Evolutionary conservation across 2,888 invertebrate genomes (phyloP).

Genomic region (Eueremaeus valkanovi): DNA sequence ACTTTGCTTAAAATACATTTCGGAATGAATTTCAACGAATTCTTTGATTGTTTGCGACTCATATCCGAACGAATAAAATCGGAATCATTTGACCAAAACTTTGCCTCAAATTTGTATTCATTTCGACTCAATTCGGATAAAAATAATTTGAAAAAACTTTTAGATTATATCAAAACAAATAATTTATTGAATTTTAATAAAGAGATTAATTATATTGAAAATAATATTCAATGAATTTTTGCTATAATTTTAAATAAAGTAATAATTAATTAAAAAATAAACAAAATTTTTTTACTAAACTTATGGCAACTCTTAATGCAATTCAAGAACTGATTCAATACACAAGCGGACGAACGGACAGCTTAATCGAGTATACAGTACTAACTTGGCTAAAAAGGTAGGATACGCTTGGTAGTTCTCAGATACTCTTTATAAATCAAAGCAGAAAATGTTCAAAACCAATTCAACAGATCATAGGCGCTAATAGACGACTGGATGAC

Average conservation of each 20-base stretch:
- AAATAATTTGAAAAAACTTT: background rate
- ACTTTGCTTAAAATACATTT: conserved; percentile 34
- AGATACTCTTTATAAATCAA: too few relatives aligned
- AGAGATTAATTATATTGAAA: background rate
- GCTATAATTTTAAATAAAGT: background rate
- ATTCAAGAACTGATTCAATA: too few relatives aligned
- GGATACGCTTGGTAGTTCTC: too few relatives aligned
- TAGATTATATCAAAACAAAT: background rate
- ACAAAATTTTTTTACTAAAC: too few relatives aligned
- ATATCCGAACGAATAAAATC: conserved; percentile 6
- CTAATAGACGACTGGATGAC: too few relatives aligned
- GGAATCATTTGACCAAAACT: background rate
- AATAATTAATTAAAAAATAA: too few relatives aligned
- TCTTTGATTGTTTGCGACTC: conserved; percentile 15
- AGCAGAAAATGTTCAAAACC: too few relatives aligned
- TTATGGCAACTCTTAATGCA: too few relatives aligned
- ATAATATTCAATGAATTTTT: background rate
- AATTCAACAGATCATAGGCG: too few relatives aligned
- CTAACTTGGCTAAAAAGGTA: too few relatives aligned
- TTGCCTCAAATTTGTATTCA: background rate
- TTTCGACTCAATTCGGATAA: background rate
- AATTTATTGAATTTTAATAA: background rate
- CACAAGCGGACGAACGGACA: too few relatives aligned
- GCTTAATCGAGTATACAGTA: too few relatives aligned
- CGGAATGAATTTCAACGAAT: conserved; percentile 33